These are phyloP conservation scores for Drosophila demipolita DNA, from an alignment of 2,888 invertebrate genomes.

Conservation along the genomic window DNA sequence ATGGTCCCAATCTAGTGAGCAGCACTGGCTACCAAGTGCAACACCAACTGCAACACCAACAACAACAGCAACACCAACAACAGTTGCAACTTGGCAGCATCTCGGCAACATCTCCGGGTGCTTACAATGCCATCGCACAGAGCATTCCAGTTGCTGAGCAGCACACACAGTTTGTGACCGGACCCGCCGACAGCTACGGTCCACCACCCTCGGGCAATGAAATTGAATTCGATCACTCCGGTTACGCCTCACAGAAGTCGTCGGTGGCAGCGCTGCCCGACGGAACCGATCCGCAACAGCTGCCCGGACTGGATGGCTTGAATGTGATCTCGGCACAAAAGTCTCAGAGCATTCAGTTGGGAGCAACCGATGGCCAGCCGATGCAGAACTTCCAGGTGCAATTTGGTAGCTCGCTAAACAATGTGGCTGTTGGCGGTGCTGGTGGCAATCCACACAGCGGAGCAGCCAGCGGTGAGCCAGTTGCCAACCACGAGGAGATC, in stretches of 20 bases:
- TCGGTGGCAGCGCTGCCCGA: constrained; percentile 74
- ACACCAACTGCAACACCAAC: constrained; percentile 52
- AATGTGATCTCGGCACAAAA: constrained; percentile 84
- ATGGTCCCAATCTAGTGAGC: constrained; percentile 83
- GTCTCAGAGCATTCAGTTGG: constrained; percentile 84
- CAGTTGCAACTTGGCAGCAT: constrained; percentile 52
- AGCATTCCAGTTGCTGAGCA: constrained; percentile 81
- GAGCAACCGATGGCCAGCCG: constrained; percentile 84
- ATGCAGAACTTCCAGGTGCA: constrained; percentile 90
- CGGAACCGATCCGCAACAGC: constrained; percentile 68
- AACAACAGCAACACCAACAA: constrained; percentile 16
- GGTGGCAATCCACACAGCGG: constrained; percentile 18
- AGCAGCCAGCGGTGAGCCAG: constrained; percentile 63
- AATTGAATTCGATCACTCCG: constrained; percentile 73
- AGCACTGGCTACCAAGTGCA: constrained; percentile 70
- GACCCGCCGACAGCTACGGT: constrained; percentile 72
- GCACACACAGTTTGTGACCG: constrained; percentile 76
- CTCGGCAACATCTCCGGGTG: constrained; percentile 51
- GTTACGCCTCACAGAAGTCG: constrained; percentile 82
- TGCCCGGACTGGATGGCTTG: constrained; percentile 82
- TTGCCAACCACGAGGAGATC: constrained; percentile 90
- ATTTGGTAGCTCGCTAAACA: constrained; percentile 86
- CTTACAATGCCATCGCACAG: constrained; percentile 76
- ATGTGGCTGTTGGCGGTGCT: constrained; percentile 80
- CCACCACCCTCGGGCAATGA: constrained; percentile 80